Percentiles rank a stretch among this genome's conserved stretches.
Evolutionary conservation across 1,140 invertebrate species (phyloP).

Genomic region (Brachionus plicatilis): DNA sequence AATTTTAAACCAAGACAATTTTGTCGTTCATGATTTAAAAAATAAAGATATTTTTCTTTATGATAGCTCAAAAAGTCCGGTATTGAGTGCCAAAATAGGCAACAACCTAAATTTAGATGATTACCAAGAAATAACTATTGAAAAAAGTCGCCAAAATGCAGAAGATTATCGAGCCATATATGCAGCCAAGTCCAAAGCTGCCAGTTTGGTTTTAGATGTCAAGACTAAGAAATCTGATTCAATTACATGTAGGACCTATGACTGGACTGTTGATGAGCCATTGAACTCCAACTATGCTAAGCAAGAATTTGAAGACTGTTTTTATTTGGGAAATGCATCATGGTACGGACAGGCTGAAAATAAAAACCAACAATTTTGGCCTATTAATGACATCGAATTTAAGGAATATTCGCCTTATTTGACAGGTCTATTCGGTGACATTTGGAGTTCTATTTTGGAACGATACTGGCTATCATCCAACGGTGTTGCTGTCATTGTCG

Average conservation of each 20-base stretch:
- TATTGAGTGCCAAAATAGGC: neutral
- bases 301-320: constrained; percentile 28
- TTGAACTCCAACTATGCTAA: neutral
- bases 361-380: constrained; percentile 31
- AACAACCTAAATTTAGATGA: neutral
- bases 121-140: neutral
- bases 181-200: neutral
- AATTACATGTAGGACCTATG: neutral
- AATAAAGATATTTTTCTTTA: neutral
- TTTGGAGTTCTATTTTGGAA: constrained; percentile 41
- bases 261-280: neutral
- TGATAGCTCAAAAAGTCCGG: neutral
- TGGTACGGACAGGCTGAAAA: constrained; percentile 30
- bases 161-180: neutral
- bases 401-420: constrained; percentile 21
- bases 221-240: neutral
- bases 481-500: constrained; percentile 49
- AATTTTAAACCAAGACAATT: neutral
- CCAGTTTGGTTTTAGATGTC: constrained; percentile 2
- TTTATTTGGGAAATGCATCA: neutral
- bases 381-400: constrained; percentile 26
- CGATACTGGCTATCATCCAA: constrained; percentile 50
- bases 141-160: neutral
- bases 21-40: neutral
- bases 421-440: constrained; percentile 32